Percentiles rank a stretch among this genome's conserved stretches.
Evolutionary conservation across 2,888 invertebrate genomes (phyloP).

Genomic region (Agrotis segetum): DNA sequence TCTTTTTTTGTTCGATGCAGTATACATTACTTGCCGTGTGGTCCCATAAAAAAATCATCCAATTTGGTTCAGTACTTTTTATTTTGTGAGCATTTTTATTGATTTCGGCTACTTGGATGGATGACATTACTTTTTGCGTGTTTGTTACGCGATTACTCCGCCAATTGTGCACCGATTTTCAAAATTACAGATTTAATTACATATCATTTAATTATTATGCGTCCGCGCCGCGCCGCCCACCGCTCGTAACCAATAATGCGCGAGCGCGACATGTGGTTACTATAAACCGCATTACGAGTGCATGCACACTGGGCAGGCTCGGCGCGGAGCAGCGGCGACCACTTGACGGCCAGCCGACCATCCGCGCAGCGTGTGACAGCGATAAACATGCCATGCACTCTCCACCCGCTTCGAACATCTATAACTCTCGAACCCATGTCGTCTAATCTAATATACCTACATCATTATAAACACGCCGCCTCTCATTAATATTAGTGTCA

Average conservation of each 20-base stretch:
- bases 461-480: not conserved
- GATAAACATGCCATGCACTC: slow-evolving; percentile 1
- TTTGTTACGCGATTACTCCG: too few species aligned
- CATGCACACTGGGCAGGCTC: not conserved
- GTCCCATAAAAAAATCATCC: too few species aligned
- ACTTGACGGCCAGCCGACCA: slow-evolving; percentile 5
- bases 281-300: not conserved
- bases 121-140: too few species aligned
- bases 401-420: not conserved
- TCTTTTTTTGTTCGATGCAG: too few species aligned
- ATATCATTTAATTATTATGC: too few species aligned
- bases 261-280: slow-evolving; percentile 7
- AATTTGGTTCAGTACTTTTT: too few species aligned
- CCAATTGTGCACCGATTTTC: too few species aligned
- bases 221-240: too few species aligned
- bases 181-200: too few species aligned
- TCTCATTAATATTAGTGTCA: not conserved
- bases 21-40: too few species aligned
- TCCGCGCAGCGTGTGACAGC: slow-evolving; percentile 1
- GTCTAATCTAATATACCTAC: not conserved
- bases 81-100: too few species aligned
- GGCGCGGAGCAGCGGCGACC: slow-evolving; percentile 4
- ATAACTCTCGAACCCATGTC: not conserved
- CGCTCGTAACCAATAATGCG: not conserved
- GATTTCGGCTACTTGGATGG: too few species aligned